Base-by-base conservation (phyloP, 2,888 invertebrate species). In the Sarcophaga variegata region DNA sequence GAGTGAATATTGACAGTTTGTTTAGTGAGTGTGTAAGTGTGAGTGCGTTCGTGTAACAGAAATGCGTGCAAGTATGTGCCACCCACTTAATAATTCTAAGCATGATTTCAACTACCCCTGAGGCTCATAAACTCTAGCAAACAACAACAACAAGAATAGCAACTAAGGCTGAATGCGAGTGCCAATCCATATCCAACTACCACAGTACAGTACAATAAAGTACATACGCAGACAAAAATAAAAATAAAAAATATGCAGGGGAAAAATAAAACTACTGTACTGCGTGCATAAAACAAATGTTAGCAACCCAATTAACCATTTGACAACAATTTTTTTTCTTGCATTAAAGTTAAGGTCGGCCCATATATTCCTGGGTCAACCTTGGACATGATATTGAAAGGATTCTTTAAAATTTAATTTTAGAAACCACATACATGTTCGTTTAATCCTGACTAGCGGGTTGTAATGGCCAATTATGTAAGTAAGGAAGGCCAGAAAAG, bases 81-180 rank as follows among this genome's bases (percentile, higher is more conserved):
- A 83, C 85, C 85, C 85, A 87, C 87, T 87, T 87, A 85, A 85
- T 80, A 85, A 87, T 87, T 87, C 87, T 64, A 75, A 85, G 72
- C 87, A 85, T 85, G 87, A 87, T 83, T 71, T 83, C 80, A 70
- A 80, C 87, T 79, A 87, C 83, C 87, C 87, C 78, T 81, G 87
- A 79, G 83, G 87, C 87, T 82, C 83, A 77, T 86, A 86, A 86
- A 86, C 83, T 86, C 83, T 62, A 81, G 78, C 83, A 81, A 81
- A 83, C 83, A 81, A 83, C 80, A 86, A 69, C 80, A 86, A 86
- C 86, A 83, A 83, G 59, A 54, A 62, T n/a, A 59, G 25, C 62
- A 25, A 62, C 20, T 4, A 3, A n/a, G 59, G 14, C 27, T 49
- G 1, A 27, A n/a, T 45, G 11, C 54, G 49, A 47, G 22, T 11